Evolutionary conservation across 1,140 invertebrate species (phyloP).

Genomic region (Thaumetopoea pityocampa): DNA sequence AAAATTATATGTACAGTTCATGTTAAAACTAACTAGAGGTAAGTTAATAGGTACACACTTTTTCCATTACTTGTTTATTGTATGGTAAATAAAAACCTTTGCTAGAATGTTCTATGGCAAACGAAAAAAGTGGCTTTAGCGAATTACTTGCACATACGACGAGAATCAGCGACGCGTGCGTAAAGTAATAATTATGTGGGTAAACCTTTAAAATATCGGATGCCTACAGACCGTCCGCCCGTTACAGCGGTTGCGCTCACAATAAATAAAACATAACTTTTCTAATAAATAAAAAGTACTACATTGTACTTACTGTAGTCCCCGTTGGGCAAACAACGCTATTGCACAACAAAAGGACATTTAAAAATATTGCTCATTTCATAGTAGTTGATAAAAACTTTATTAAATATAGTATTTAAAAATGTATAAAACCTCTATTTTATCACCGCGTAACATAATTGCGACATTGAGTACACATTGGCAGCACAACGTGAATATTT

Average conservation of each 20-base stretch:
- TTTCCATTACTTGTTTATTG: slow-evolving; percentile 56
- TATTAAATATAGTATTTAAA: slow-evolving; percentile 13
- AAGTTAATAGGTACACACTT: slow-evolving; percentile 73
- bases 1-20: slow-evolving; percentile 76
- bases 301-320: slow-evolving; percentile 45
- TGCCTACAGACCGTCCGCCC: slow-evolving; percentile 67
- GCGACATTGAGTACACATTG: slow-evolving; percentile 18
- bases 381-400: slow-evolving; percentile 19
- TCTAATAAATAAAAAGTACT: slow-evolving; percentile 55
- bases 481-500: no score
- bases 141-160: slow-evolving; percentile 37
- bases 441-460: slow-evolving; percentile 26
- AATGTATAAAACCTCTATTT: slow-evolving; percentile 18
- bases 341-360: slow-evolving; percentile 12
- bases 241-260: slow-evolving; percentile 59
- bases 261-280: slow-evolving; percentile 50
- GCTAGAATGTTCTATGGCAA: slow-evolving; percentile 45
- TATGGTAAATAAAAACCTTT: slow-evolving; percentile 47
- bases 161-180: slow-evolving; percentile 28
- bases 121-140: slow-evolving; percentile 40
- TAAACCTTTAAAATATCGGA: slow-evolving; percentile 46
- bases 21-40: slow-evolving; percentile 73
- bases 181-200: slow-evolving; percentile 41
- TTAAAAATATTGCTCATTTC: slow-evolving; percentile 34
- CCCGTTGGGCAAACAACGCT: slow-evolving; percentile 11